phyloP scores from a whole-genome alignment of 2,888 invertebrate genomes.

The Brachynemurus nebulosus region DNA sequence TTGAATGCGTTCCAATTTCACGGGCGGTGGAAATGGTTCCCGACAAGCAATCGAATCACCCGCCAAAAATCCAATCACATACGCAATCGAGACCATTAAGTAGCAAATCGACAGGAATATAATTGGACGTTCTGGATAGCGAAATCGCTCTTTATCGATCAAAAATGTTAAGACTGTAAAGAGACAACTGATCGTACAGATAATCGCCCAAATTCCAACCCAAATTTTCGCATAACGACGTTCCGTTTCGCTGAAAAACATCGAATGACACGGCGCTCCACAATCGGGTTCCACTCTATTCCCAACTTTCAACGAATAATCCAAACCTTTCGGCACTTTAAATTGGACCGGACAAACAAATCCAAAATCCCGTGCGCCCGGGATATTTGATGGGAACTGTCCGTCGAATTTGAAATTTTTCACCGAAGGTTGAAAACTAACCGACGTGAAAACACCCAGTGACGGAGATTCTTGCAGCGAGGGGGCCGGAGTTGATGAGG shows the following conservation, averaged over 20 bases:
- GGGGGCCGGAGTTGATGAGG: conserved; percentile 38
- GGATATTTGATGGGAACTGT: conserved; percentile 25
- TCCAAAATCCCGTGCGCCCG: conserved; percentile 55
- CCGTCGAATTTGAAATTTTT: conserved; percentile 22
- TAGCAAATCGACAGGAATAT: conserved; percentile 95
- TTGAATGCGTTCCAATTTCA: conserved; percentile 52
- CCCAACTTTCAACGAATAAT: conserved; percentile 72
- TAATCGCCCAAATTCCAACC: conserved; percentile 87
- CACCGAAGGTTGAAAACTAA: conserved; percentile 30
- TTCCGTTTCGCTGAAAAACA: conserved; percentile 79
- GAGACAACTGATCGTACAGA: conserved; percentile 81
- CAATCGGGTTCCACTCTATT: conserved; percentile 60
- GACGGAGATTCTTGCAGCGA: conserved; percentile 31
- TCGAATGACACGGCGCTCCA: conserved; percentile 82
- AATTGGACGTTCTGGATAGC: conserved; percentile 95
- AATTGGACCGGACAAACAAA: conserved; percentile 83
- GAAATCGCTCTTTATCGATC: conserved; percentile 88
- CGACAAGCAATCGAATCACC: conserved; percentile 74
- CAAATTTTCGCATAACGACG: conserved; percentile 73
- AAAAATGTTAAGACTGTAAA: conserved; percentile 88
- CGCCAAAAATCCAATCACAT: conserved; percentile 73
- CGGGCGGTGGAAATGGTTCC: conserved; percentile 60
- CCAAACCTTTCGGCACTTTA: conserved; percentile 63
- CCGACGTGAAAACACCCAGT: conserved; percentile 11
- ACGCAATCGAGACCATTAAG: conserved; percentile 84